Percentiles rank a stretch among this genome's conserved stretches.
These are phyloP conservation scores for Liparis tanakae DNA, from an alignment of 2,797 vertebrate genomes.

Conservation along the genomic window DNA sequence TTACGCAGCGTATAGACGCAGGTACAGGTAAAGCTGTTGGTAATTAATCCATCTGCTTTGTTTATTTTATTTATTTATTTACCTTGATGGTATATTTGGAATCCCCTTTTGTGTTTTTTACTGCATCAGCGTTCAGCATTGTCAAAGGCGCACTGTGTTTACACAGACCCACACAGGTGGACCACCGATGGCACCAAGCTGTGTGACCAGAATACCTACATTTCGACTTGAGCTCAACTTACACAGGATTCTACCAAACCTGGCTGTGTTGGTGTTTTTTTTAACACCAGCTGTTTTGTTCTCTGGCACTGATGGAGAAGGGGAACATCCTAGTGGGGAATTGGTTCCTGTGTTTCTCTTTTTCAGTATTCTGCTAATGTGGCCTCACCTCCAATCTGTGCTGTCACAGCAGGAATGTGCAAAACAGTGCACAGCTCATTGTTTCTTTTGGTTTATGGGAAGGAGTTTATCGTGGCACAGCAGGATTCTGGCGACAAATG, in stretches of 20 bases:
- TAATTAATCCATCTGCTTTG: not conserved
- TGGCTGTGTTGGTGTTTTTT: not conserved
- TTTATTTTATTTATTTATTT: not conserved
- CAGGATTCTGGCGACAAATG: not conserved
- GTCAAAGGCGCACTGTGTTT: slow-evolving; percentile 16
- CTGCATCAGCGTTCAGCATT: not conserved
- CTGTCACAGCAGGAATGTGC: not conserved
- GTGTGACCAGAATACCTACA: not conserved
- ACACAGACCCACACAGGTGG: slow-evolving; percentile 10
- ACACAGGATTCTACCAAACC: not conserved
- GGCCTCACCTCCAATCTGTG: not conserved
- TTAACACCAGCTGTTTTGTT: not conserved
- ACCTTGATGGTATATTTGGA: not conserved
- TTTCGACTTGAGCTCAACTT: slow-evolving; percentile 1
- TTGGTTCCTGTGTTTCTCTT: not conserved
- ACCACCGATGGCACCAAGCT: slow-evolving; percentile 2
- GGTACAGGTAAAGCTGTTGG: not conserved
- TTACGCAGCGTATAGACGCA: not conserved
- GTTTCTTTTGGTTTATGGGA: not conserved
- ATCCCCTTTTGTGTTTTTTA: slow-evolving; percentile 5
- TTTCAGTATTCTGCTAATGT: not conserved
- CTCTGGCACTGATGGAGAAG: not conserved
- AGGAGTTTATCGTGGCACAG: too few relatives aligned
- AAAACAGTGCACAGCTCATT: slow-evolving; percentile 3
- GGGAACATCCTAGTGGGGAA: not conserved